phyloP scores from a whole-genome alignment of 2,113 vertebrate genomes.

The Chaetops frenatus region DNA sequence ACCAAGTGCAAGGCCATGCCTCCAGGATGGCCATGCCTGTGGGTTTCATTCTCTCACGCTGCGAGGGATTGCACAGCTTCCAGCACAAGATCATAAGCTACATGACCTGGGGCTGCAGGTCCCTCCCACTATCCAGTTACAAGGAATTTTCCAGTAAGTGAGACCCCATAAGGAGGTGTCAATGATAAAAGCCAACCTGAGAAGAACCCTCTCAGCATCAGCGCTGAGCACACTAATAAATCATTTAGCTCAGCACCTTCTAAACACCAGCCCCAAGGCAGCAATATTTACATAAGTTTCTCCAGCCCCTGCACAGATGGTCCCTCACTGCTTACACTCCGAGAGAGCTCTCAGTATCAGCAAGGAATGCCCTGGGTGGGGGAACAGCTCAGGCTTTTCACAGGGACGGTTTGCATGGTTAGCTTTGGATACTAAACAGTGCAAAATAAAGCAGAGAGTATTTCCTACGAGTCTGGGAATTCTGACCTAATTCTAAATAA shows the following conservation, averaged over 20 bases:
- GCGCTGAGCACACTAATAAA: background rate
- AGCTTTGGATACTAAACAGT: background rate
- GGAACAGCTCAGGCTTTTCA: background rate
- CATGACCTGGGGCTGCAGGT: background rate
- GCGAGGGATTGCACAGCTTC: background rate
- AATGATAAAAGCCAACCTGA: constrained; percentile 40
- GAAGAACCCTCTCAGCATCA: background rate
- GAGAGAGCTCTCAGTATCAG: background rate
- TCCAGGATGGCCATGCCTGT: rapidly evolving
- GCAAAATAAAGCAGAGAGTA: background rate
- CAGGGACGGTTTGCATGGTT: background rate
- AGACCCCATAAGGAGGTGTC: background rate
- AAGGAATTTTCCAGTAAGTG: constrained; percentile 19
- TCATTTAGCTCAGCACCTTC: constrained; percentile 39
- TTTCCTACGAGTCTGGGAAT: background rate
- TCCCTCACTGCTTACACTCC: background rate
- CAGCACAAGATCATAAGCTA: background rate
- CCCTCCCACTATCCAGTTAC: background rate
- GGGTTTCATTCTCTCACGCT: background rate
- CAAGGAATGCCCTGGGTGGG: background rate
- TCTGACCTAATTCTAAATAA: background rate
- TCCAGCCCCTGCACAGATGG: background rate
- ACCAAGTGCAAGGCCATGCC: background rate
- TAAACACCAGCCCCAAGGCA: background rate
- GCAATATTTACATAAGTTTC: background rate